Percentiles rank a stretch among this genome's conserved stretches.
These are phyloP conservation scores for Drosophila pseudoananassae DNA, from an alignment of 1,140 invertebrate genomes.

Conservation along the genomic window DNA sequence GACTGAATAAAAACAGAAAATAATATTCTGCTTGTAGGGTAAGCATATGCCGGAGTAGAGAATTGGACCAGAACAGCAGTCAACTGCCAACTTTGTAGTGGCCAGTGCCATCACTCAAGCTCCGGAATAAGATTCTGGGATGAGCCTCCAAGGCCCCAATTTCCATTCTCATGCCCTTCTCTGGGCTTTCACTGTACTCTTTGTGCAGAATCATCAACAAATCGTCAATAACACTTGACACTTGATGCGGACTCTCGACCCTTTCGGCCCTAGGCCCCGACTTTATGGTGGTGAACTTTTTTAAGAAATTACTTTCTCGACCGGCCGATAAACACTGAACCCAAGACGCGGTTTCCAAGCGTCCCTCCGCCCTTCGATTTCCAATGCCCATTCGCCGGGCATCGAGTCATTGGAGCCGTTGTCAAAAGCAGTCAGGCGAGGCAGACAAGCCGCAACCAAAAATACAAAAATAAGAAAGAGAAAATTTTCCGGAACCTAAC, in stretches of 20 bases:
- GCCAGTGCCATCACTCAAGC: constrained; percentile 28
- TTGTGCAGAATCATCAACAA: constrained; percentile 78
- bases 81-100: constrained; percentile 4
- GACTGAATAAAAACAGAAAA: constrained; percentile 7
- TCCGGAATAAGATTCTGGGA: constrained; percentile 46
- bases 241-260: constrained; percentile 53
- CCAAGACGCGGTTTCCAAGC: constrained; percentile 23
- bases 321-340: constrained; percentile 56
- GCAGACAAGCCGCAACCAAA: constrained; percentile 33
- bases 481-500: constrained; percentile 55
- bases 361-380: constrained; percentile 7
- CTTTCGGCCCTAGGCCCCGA: constrained; percentile 27
- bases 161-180: constrained; percentile 29
- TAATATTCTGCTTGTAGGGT: constrained; percentile 38
- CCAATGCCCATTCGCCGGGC: constrained; percentile 9
- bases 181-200: constrained; percentile 17
- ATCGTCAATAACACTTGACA: constrained; percentile 82
- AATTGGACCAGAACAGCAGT: constrained; percentile 26
- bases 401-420: constrained; percentile 52
- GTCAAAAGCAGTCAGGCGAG: constrained; percentile 49
- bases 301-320: constrained; percentile 73
- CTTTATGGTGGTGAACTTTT: constrained; percentile 49
- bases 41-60: constrained; percentile 28
- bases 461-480: constrained; percentile 7
- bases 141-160: constrained; percentile 25